These are phyloP conservation scores for Leucoraja erinaceus DNA, from an alignment of 2,113 vertebrate species.

Conservation along the genomic window DNA sequence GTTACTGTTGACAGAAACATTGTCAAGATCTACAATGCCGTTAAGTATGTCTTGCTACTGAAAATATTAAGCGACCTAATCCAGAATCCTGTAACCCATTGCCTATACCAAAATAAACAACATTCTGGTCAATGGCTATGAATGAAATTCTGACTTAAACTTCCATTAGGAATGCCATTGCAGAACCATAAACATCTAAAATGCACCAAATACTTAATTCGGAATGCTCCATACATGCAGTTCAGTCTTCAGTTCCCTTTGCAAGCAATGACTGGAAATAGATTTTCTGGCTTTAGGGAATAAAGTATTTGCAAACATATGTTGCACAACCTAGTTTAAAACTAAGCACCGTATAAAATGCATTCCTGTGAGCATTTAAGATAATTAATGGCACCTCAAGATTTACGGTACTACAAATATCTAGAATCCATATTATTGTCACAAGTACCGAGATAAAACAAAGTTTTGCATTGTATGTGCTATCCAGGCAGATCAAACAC, in stretches of 20 bases:
- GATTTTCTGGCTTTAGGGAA: not conserved
- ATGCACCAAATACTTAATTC: not conserved
- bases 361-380: too few species aligned
- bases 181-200: not conserved
- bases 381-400: too few species aligned
- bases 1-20: not conserved
- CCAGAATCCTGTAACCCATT: not conserved
- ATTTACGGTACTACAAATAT: too few species aligned
- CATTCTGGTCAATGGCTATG: not conserved
- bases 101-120: too few species aligned
- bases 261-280: not conserved
- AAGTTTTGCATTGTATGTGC: not conserved
- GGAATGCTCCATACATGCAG: not conserved
- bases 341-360: too few species aligned
- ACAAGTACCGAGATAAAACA: too few species aligned
- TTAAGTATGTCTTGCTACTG: not conserved
- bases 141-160: not conserved
- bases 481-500: too few species aligned
- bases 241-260: not conserved
- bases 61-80: not conserved
- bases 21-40: not conserved
- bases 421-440: too few species aligned
- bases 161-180: not conserved
- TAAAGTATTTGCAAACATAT: not conserved
- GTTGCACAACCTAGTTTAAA: not conserved